Evolutionary conservation across 2,888 invertebrate species (phyloP), one percentile per base, ranked within the genome.

Genomic region (Caenorhabditis japonica): DNA sequence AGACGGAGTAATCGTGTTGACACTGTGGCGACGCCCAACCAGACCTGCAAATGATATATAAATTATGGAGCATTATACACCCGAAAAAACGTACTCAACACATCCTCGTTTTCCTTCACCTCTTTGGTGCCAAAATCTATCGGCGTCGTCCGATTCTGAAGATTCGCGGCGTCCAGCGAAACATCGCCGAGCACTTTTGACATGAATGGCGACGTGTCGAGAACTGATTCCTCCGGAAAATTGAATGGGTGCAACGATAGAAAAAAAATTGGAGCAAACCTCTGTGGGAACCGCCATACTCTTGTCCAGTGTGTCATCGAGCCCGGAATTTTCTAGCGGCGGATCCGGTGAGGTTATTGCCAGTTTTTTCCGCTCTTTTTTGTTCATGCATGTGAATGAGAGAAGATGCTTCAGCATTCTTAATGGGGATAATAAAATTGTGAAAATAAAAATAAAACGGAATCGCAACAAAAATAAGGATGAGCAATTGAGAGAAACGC

Each of bases 111-210:
- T 1, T 17, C 44, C 21, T 47, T 53, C 12, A 70, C 61, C 56
- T 70, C 70, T 49, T 43, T 25, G 0, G 70, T 70, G 13, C 38
- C 13, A 25, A 70, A 70, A 44, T 70, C 70, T n/a, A 70, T 70
- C 10, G 70, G 70, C 1, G 70, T 70, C 0, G 47, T 43, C 3
- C 70, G 70, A 38, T 70, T 59, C 13, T 70, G 61, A 13, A 8
- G 41, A 25, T 36, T 49, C 12, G 70, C 70, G 12, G 60, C 36
- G 13, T 70, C 61, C 13, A 51, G 25, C 2, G 70, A 70, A 7
- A 43, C 49, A 25, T 70, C 70, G 15, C 53, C 36, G 12, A 70
- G 41, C 0, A 61, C 51, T 38, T 61, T 61, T 27, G 60, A 43
- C 23, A 69, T 27, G 34, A 69, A 69, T 5, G 41, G 49, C 4